Evolutionary conservation across 2,888 invertebrate species (phyloP).

Genomic region (Luperina nickerlii): DNA sequence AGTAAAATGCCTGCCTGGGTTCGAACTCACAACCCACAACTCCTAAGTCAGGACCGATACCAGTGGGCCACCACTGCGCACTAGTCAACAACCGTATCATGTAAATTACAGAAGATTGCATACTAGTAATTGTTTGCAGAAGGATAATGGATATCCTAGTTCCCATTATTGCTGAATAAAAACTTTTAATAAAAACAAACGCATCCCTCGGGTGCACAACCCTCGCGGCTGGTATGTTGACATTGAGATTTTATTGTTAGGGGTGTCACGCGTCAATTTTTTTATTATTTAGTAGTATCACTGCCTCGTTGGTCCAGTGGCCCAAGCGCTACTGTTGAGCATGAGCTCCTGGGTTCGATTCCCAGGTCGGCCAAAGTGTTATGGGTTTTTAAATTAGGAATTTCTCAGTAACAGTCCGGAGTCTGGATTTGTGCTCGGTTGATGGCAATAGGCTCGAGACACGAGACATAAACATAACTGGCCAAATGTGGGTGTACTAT

Average conservation of each 20-base stretch:
- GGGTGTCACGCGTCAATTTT: constrained; percentile 70
- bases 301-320: not conserved
- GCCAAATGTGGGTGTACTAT: not conserved
- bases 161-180: constrained; percentile 80
- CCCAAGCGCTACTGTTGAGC: not conserved
- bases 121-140: constrained; percentile 47
- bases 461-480: not conserved
- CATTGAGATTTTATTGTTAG: constrained; percentile 80
- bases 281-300: too few species aligned
- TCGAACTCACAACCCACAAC: too few species aligned
- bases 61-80: too few species aligned
- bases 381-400: not conserved
- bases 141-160: constrained; percentile 51
- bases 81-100: not conserved
- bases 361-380: not conserved
- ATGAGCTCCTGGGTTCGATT: not conserved
- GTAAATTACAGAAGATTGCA: constrained; percentile 11
- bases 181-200: constrained; percentile 88
- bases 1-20: too few species aligned
- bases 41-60: too few species aligned
- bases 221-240: constrained; percentile 79
- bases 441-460: not conserved
- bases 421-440: not conserved
- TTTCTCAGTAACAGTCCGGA: not conserved
- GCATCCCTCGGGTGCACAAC: constrained; percentile 79